A percentile compares a stretch with the other conserved stretches of the same genome.
Evolutionary conservation across 2,888 invertebrate genomes (phyloP).

Genomic region (Tupiocoris notatus): DNA sequence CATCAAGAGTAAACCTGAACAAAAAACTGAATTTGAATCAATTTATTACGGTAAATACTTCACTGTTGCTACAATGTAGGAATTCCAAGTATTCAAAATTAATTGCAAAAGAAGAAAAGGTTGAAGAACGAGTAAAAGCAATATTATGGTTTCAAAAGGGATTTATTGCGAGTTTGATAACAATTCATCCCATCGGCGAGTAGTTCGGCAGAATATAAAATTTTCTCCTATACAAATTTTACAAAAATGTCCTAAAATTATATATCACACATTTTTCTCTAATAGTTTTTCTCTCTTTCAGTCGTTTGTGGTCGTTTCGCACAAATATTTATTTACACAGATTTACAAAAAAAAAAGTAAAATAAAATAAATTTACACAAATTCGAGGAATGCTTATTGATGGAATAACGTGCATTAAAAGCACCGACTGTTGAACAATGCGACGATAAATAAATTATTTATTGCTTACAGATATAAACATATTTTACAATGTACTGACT

Average conservation of each 20-base stretch:
- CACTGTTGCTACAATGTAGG: too few relatives aligned
- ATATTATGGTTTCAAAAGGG: slow-evolving; percentile 46
- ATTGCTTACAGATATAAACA: not conserved
- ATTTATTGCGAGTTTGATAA: slow-evolving; percentile 48
- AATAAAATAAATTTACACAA: slow-evolving; percentile 18
- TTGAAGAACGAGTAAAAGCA: too few relatives aligned
- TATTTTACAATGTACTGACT: not conserved
- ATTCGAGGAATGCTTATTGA: not conserved
- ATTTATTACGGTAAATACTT: too few relatives aligned
- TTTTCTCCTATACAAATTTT: slow-evolving; percentile 42
- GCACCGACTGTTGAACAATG: not conserved
- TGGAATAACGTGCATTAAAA: not conserved
- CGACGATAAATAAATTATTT: not conserved
- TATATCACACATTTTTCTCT: slow-evolving; percentile 47
- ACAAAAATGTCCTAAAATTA: slow-evolving; percentile 46
- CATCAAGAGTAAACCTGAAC: too few relatives aligned
- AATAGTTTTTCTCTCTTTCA: slow-evolving; percentile 45
- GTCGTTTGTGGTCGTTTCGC: slow-evolving; percentile 45
- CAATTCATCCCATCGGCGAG: slow-evolving; percentile 43
- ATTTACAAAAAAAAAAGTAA: too few relatives aligned
- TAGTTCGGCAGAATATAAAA: slow-evolving; percentile 37
- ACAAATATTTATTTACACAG: slow-evolving; percentile 21
- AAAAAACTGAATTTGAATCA: too few relatives aligned
- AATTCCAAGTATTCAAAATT: too few relatives aligned
- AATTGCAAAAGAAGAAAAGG: too few relatives aligned